Evolutionary conservation across 2,888 invertebrate species (phyloP), one percentile per base, ranked within the genome.

Genomic region (Eilema sororculum): DNA sequence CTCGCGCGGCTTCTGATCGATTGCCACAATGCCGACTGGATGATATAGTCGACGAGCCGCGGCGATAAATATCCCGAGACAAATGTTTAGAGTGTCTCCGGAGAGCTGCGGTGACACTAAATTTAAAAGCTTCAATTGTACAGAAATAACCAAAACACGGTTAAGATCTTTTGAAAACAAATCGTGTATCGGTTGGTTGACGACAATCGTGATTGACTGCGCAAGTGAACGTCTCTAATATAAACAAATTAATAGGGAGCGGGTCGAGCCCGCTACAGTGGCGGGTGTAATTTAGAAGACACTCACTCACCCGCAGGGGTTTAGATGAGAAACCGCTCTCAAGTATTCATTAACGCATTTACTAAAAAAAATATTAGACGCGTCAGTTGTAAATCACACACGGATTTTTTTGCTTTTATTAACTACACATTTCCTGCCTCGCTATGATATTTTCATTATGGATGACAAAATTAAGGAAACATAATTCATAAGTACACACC

Each of bases 71-170:
- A 95, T 93, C 91, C 93, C 88, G 87, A 94, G 95, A 95, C 95
- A 94, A 95, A 95, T 95, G 94, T 91, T 93, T 89, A 87, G 90
- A 91, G 88, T 93, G 93, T 93, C 95, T 93, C 94, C 88, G 82
- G 93, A 91, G 95, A 94, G 92, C 89, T 91, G 94, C 93, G 93
- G 94, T 92, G 94, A 93, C 95, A 95, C 94, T 95, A 93, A 92
- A 95, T 95, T 94, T 95, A 94, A 94, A 94, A 93, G 94, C 94
- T 91, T 93, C 94, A 92, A 95, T 94, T 93, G 95, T 93, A 95
- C 95, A 92, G 93, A 94, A 95, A 95, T 95, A 95, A 94, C 94
- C 91, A 90, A 91, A 94, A 94, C 94, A 94, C 92, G 93, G 94
- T 94, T 94, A 93, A 92, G 94, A 95, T 94, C 95, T 95, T 94